Percentiles rank a stretch among this genome's conserved stretches.
Conservation (phyloP, 2,888 invertebrate genomes). For the Spilarctia lutea region DNA sequence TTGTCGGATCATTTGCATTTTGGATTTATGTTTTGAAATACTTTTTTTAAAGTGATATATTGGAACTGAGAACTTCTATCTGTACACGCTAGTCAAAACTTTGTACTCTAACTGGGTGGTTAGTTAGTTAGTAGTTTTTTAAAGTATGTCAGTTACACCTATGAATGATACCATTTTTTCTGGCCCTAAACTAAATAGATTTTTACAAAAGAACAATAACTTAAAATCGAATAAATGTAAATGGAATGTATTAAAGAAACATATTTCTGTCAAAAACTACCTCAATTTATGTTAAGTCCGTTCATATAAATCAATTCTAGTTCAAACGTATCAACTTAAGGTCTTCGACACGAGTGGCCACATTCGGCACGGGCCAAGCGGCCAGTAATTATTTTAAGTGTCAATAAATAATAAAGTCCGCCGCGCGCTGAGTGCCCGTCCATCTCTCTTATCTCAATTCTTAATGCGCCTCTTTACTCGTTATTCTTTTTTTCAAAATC, state of each 20-base stretch:
- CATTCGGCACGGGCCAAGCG: conserved; percentile 83
- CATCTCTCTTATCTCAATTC: conserved; percentile 86
- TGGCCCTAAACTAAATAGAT: background rate
- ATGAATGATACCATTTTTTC: background rate
- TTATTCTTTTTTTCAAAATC: conserved; percentile 72
- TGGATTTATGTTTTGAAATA: conserved; percentile 25
- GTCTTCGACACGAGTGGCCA: conserved; percentile 67
- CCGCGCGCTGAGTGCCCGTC: conserved; percentile 84
- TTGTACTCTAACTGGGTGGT: too few species aligned
- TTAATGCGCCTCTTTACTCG: conserved; percentile 86
- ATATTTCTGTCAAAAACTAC: background rate
- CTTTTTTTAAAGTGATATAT: background rate
- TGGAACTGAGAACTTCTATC: background rate
- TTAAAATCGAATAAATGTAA: background rate
- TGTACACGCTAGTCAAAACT: background rate
- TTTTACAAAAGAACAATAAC: background rate
- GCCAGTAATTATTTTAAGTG: conserved; percentile 85
- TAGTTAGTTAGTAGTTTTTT: background rate
- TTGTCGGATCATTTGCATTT: conserved; percentile 48
- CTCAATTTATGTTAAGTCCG: background rate
- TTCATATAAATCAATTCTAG: conserved; percentile 30
- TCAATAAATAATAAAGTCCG: conserved; percentile 86
- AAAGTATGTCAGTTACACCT: background rate
- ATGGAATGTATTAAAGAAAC: background rate
- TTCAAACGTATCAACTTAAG: conserved; percentile 55